Evolutionary conservation across 2,113 vertebrate species (phyloP).

Genomic region (Callithrix jacchus): DNA sequence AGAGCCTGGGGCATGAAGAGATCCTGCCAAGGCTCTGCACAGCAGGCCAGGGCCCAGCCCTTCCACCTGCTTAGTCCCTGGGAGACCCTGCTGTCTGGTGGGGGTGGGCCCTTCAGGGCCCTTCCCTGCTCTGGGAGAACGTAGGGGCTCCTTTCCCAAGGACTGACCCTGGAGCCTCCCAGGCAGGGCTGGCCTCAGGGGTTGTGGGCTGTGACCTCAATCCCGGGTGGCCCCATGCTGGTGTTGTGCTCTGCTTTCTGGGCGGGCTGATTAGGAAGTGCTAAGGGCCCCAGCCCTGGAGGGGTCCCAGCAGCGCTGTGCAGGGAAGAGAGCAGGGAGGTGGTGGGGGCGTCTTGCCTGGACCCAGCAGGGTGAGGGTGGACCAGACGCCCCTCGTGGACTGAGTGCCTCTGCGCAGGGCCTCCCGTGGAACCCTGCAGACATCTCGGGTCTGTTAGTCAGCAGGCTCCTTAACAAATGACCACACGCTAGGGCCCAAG

Average conservation of each 20-base stretch:
- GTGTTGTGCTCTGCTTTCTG: not conserved
- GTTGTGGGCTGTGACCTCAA: not conserved
- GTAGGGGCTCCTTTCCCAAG: not conserved
- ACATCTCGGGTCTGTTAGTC: not conserved
- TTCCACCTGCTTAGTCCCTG: not conserved
- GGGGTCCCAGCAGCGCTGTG: not conserved
- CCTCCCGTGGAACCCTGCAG: not conserved
- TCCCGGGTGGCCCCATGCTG: no score
- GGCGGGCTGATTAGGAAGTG: not conserved
- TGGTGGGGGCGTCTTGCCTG: not conserved
- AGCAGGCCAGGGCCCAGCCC: not conserved
- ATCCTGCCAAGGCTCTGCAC: fast-evolving
- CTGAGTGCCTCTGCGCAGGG: not conserved
- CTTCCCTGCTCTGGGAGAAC: not conserved
- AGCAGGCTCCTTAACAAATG: not conserved
- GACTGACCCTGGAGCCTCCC: not conserved
- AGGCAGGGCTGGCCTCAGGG: not conserved
- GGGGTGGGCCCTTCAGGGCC: not conserved
- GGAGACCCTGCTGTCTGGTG: not conserved
- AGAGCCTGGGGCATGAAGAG: fast-evolving
- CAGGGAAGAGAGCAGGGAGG: not conserved
- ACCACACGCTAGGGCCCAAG: not conserved
- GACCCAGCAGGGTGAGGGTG: not conserved
- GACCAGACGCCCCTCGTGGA: not conserved
- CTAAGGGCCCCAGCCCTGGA: not conserved